A percentile compares a stretch with the other conserved stretches of the same genome.
Evolutionary conservation across 2,888 invertebrate genomes (phyloP).

Genomic region (Ptychoptera contaminata): DNA sequence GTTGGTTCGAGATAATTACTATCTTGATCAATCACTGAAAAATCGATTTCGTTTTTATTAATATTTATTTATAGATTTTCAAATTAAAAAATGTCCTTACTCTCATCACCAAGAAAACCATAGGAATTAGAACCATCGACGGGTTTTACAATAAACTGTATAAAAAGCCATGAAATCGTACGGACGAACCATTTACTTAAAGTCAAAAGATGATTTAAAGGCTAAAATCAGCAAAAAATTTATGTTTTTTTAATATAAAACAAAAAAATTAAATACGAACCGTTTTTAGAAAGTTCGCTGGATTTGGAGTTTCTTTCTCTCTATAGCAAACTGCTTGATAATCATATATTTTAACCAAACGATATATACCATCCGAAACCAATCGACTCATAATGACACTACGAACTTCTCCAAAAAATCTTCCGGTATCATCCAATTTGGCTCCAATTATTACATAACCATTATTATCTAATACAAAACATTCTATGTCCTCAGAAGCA

Average conservation of each 20-base stretch:
- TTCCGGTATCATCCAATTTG: slow-evolving; percentile 54
- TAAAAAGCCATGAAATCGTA: slow-evolving; percentile 40
- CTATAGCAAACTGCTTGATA: slow-evolving; percentile 83
- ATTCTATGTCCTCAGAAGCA: slow-evolving; percentile 51
- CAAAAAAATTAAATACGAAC: slow-evolving; percentile 29
- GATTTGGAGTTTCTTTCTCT: slow-evolving; percentile 43
- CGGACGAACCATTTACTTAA: slow-evolving; percentile 41
- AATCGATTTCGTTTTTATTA: not conserved
- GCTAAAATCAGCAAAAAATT: slow-evolving; percentile 30
- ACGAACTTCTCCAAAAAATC: slow-evolving; percentile 74
- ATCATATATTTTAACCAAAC: slow-evolving; percentile 59
- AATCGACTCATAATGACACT: slow-evolving; percentile 60
- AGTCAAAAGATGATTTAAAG: slow-evolving; percentile 39
- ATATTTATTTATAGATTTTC: not conserved
- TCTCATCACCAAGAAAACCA: not conserved
- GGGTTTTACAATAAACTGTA: slow-evolving; percentile 35
- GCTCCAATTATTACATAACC: slow-evolving; percentile 75
- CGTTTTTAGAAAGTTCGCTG: slow-evolving; percentile 41
- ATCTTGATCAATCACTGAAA: slow-evolving; percentile 8
- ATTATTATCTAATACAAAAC: slow-evolving; percentile 78
- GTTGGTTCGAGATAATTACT: slow-evolving; percentile 6
- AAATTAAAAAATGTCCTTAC: not conserved
- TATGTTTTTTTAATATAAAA: not conserved
- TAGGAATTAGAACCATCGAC: slow-evolving; percentile 30
- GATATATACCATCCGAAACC: slow-evolving; percentile 59